Evolutionary conservation across 2,797 vertebrate species (phyloP), one percentile per base, ranked within the genome.

Genomic region (Phrynocephalus vlangalii): DNA sequence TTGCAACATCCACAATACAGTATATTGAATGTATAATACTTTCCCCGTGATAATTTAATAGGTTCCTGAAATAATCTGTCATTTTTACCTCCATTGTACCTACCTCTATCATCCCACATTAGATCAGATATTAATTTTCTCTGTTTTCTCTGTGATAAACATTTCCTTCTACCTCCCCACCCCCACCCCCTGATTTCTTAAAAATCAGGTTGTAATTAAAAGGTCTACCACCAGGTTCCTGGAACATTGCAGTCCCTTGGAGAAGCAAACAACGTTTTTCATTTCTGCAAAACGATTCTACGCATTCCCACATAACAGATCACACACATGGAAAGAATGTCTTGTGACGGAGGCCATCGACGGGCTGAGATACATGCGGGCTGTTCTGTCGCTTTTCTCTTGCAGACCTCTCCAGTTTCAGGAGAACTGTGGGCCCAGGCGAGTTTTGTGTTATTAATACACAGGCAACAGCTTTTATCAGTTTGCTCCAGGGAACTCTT

Each of bases 391-490:
- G 79, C 87, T 48, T 85, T 93, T 91, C 86, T 85, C 73, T 91
- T 87, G 70, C 79, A 91, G 75, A 28, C 70, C 79, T 52, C 90
- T 68, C 38, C 60, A 60, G 86, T 72, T 90, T 52, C 48, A 79
- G 85, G 70, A 68, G 2, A 30, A 91, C 92, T 83, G 75, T 86
- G 91, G 38, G 86, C 44, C 70, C 80, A 48, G 71, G 30, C 33
- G 76, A 81, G 26, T 63, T 75, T 72, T 73, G 90, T 91, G 90
- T 78, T 90, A 48, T 83, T 92, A 90, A 91, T 92, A 82, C 60
- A 81, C 92, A 91, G 93, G 83, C 89, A 87, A 89, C 52, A 92
- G 88, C 28, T 94, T 91, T 92, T 89, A 86, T 78, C 90, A 86
- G 80, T 87, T 87, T 72, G 84, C 92, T 90, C 82, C 82, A 89